Evolutionary conservation across 2,888 invertebrate genomes (phyloP), one percentile per base, ranked within the genome.

Genomic region (Platycheirus rosarum): DNA sequence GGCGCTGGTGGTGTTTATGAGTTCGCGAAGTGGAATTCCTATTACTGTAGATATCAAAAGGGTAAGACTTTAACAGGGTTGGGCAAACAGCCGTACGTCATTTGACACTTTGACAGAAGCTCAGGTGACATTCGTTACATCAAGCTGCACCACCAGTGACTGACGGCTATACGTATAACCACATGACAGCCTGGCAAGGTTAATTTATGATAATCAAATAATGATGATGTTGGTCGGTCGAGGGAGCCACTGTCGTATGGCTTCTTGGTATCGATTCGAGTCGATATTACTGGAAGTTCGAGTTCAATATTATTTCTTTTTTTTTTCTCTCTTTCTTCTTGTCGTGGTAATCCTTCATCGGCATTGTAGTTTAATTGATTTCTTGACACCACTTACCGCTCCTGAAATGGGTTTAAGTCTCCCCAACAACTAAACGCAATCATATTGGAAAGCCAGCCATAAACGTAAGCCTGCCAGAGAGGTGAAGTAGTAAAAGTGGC

Each of bases 331-430:
- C 9, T 16, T 29, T 23, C 16, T 9, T 29, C 0, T 13, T 20
- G 40, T 29, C 13, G 20, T 18, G 16, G 14, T 37, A 42, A 13
- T 60, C 51, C 51, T 57, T 42, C 13, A 40, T 74, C 62, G 49
- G 14, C 68, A 29, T 73, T 77, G 82, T 49, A 69, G 68, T 77
- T 82, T 82, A 82, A 82, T 82, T 82, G 82, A 82, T 82, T 82
- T 68, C 77, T 73, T 82, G 82, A 68, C 82, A 82, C 82, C 82
- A 73, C 75, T 80, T 70, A 70, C 37, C 40, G 73, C 66, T 62
- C 60, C 55, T 32, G 75, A 62, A 60, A 44, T 65, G 66, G 51
- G 53, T 7, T 14, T 55, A 29, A 46, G 46, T n/a, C 44, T 46
- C n/a, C n/a, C n/a, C n/a, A n/a, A n/a, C n/a, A n/a, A n/a, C n/a